These are phyloP conservation scores for Ophion slaviceki DNA, from an alignment of 2,888 invertebrate genomes.

Conservation along the genomic window DNA sequence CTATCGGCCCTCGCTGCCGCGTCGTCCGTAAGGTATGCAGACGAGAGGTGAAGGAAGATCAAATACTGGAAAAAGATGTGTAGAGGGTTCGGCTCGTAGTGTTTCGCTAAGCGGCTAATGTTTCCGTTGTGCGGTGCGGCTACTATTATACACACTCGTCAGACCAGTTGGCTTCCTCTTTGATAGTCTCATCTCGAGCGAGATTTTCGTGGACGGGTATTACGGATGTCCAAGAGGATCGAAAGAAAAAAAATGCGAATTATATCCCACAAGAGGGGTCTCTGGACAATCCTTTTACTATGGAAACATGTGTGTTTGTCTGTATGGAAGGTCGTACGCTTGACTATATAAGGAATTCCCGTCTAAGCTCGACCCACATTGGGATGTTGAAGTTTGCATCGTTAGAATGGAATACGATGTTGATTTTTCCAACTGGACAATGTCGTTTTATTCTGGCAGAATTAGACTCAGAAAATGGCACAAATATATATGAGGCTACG, in stretches of 20 bases:
- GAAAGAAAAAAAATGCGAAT: conserved; percentile 5
- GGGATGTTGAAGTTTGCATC: too few relatives aligned
- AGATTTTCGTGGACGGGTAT: conserved; percentile 31
- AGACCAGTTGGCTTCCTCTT: conserved; percentile 28
- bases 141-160: conserved; percentile 31
- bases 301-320: not conserved
- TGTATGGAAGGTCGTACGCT: not conserved
- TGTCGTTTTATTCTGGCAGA: too few relatives aligned
- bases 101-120: conserved; percentile 55
- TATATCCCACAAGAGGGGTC: conserved; percentile 35
- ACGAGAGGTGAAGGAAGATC: conserved; percentile 9
- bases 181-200: not conserved
- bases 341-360: not conserved
- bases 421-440: too few relatives aligned
- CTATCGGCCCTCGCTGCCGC: not conserved
- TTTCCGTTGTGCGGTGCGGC: conserved; percentile 32
- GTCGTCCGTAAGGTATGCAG: conserved; percentile 5
- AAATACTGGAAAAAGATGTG: conserved; percentile 15
- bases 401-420: too few relatives aligned
- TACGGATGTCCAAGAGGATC: not conserved
- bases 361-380: conserved; percentile 5
- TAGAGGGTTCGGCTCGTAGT: not conserved
- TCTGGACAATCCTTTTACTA: not conserved
- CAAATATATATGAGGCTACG: too few relatives aligned
- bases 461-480: too few relatives aligned